These are phyloP conservation scores for Sorex araneus DNA, from an alignment of 2,113 vertebrate genomes.

Conservation along the genomic window DNA sequence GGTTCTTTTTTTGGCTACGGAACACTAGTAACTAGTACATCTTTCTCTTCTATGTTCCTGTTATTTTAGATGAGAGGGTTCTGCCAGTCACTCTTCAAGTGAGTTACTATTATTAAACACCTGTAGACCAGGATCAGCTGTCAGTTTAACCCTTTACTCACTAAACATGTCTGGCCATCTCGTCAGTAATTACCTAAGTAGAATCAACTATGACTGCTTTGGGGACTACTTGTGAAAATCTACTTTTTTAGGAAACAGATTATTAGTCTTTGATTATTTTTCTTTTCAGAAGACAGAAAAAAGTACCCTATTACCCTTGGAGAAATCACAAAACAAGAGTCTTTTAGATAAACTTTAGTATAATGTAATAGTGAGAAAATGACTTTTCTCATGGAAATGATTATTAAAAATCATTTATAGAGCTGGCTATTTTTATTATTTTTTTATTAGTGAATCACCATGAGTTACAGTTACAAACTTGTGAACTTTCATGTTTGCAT, in stretches of 20 bases:
- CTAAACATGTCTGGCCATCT: not conserved
- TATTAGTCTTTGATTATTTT: not conserved
- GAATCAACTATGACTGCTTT: constrained; percentile 34
- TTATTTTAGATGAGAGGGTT: not conserved
- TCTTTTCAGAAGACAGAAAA: constrained; percentile 25
- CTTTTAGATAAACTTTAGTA: constrained; percentile 2
- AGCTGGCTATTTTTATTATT: not conserved
- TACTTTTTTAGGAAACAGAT: not conserved
- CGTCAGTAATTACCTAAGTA: not conserved
- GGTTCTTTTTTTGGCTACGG: not conserved
- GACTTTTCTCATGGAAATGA: not conserved
- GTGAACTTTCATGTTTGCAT: no score
- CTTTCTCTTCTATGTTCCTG: constrained; percentile 4
- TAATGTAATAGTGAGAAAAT: constrained; percentile 13
- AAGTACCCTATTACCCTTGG: not conserved
- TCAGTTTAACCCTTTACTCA: not conserved
- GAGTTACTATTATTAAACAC: constrained; percentile 6
- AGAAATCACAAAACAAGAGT: constrained; percentile 42
- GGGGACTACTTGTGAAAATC: not conserved
- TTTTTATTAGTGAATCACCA: no score
- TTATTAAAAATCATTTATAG: constrained; percentile 27
- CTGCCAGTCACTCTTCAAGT: not conserved
- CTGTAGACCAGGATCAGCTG: not conserved
- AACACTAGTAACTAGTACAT: not conserved
- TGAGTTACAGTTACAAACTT: no score